Evolutionary conservation across 2,888 invertebrate genomes (phyloP).

Genomic region (Drosophila cognata): DNA sequence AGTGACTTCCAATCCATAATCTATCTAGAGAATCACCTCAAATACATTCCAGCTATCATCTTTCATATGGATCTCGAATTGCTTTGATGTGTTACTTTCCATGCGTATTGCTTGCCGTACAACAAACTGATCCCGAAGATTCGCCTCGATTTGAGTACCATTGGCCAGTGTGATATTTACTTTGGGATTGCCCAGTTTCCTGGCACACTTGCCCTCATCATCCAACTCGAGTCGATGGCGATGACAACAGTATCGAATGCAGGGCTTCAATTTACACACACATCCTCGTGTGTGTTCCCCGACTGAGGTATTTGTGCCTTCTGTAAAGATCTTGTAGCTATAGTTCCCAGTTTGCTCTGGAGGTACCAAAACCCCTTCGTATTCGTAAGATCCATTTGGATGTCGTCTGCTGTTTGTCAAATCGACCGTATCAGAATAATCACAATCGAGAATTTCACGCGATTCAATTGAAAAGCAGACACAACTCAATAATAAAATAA

Average conservation of each 20-base stretch:
- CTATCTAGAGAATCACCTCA: constrained; percentile 5
- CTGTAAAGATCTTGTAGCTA: constrained; percentile 27
- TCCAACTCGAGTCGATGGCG: not conserved
- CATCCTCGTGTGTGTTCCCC: constrained; percentile 2
- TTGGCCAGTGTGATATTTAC: constrained; percentile 10
- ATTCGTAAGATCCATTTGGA: constrained; percentile 55
- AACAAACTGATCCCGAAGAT: constrained; percentile 12
- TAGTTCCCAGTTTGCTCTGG: constrained; percentile 35
- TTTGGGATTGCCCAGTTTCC: not conserved
- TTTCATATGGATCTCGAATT: not conserved
- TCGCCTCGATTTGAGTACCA: constrained; percentile 1
- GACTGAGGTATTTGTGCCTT: constrained; percentile 3
- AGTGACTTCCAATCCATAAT: not conserved
- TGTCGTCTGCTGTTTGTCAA: constrained; percentile 41
- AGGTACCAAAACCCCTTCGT: constrained; percentile 53
- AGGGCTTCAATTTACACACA: too few relatives aligned
- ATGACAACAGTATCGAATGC: too few relatives aligned
- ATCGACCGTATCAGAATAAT: constrained; percentile 51
- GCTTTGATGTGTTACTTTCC: not conserved
- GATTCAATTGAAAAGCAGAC: not conserved
- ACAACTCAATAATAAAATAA: not conserved
- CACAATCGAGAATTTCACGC: constrained; percentile 26
- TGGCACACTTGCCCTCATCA: constrained; percentile 2
- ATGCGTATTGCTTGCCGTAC: constrained; percentile 10
- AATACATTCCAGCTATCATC: constrained; percentile 29